Evolutionary conservation across 2,113 vertebrate genomes (phyloP), one percentile per base, ranked within the genome.

Genomic region (Gobio gobio): DNA sequence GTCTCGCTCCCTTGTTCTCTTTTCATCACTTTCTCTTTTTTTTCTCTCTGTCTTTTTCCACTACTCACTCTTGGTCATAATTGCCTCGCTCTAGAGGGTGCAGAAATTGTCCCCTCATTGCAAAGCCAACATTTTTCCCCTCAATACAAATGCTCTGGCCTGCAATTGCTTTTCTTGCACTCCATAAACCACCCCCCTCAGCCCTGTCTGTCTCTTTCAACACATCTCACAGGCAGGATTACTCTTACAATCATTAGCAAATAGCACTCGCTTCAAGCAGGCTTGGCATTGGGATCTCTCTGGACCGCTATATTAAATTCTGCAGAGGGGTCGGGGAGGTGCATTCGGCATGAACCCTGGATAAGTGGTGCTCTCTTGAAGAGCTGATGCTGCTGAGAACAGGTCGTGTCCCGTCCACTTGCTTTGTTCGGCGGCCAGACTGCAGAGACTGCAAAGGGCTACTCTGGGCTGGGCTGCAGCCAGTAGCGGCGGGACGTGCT

Each of bases 11-110:
- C 70, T 83, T 85, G 90, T 90, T 94, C 90, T 90, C 6, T 83
- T 89, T 92, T 72, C 89, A 89, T 90, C 56, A 87, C 90, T 64
- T 64, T 92, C 88, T 81, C 77, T 89, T 91, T 90, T 91, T 90
- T 87, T 86, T 29, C 82, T 66, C 87, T 83, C 64, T 86, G 82
- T 82, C 56, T 18, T 47, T 80, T 72, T 68, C 51, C 40, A 4
- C 33, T 33, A 40, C 64, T 82, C 12, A 26, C 75, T 72, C 20
- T 5, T 36, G 63, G 63, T 86, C 54, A 66, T 86, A 82, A 87
- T 85, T 79, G 74, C 75, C 24, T 74, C 12, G 26, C 14, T 81
- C 45, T 26, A 4, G 22, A 61, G 58, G 61, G 54, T 10, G n/a
- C 24, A 77, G 33, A 79, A 83, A 85, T 56, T 83, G 78, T 68